phyloP scores from a whole-genome alignment of 1,140 invertebrate species.

The Pomacea maculata region DNA sequence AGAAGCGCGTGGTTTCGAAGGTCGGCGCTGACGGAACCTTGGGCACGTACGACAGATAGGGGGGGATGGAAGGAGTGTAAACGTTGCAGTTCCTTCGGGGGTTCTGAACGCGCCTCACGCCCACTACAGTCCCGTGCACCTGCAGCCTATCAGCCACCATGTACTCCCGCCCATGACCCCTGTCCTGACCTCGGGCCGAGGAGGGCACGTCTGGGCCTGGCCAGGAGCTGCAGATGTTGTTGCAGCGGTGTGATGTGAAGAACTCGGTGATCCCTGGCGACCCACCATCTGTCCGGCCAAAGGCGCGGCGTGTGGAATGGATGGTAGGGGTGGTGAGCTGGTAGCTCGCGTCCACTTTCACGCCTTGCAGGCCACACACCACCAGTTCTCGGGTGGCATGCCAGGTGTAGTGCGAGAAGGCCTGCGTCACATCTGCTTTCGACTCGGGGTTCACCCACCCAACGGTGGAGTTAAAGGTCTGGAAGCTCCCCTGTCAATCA shows the following conservation, averaged over 20 bases:
- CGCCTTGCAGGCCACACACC: constrained; percentile 34
- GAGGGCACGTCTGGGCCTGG: constrained; percentile 18
- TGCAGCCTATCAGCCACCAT: constrained; percentile 3
- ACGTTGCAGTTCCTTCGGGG: constrained; percentile 19
- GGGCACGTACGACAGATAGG: constrained; percentile 2
- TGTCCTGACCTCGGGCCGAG: background rate
- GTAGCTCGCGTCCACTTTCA: constrained; percentile 7
- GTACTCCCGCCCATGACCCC: background rate
- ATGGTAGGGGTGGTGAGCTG: constrained; percentile 30
- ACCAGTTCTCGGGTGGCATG: constrained; percentile 25
- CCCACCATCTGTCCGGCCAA: constrained; percentile 25
- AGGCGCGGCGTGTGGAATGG: constrained; percentile 26
- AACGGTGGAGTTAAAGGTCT: constrained; percentile 26
- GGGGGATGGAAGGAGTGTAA: background rate
- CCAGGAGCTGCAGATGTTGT: constrained; percentile 34
- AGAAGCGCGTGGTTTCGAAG: constrained; percentile 5
- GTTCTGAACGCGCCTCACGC: background rate
- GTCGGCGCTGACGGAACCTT: constrained; percentile 13
- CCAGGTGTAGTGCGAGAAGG: constrained; percentile 42
- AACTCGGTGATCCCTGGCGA: constrained; percentile 26
- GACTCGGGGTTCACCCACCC: constrained; percentile 17
- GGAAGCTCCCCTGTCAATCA: constrained; percentile 25
- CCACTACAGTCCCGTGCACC: background rate
- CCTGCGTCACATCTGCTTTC: constrained; percentile 22
- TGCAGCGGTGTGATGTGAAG: constrained; percentile 31